Evolutionary conservation across 2,888 invertebrate genomes (phyloP).

Genomic region (Cephus nigrinus): DNA sequence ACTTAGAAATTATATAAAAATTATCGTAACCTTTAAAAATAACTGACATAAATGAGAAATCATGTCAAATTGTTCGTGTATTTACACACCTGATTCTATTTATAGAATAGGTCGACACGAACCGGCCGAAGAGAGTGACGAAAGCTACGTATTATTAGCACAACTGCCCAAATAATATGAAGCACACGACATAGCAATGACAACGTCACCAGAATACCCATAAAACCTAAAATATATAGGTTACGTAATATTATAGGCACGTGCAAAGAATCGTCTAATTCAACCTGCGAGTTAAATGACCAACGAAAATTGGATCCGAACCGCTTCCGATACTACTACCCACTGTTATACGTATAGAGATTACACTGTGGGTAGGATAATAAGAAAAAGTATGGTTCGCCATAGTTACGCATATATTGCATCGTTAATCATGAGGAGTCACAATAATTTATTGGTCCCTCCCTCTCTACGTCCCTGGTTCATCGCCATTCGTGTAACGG

Average conservation of each 20-base stretch:
- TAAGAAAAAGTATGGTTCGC: not conserved
- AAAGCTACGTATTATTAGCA: not conserved
- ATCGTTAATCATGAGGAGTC: conserved; percentile 1
- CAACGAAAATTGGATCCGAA: not conserved
- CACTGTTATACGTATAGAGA: not conserved
- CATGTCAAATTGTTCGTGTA: not conserved
- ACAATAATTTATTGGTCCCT: conserved; percentile 1
- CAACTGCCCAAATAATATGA: not conserved
- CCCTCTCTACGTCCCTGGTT: not conserved
- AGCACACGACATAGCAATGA: not conserved
- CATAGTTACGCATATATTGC: not conserved
- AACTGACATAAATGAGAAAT: not conserved
- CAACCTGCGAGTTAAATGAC: not conserved
- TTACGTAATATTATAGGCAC: not conserved
- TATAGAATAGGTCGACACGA: not conserved
- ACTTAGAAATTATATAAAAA: too few relatives aligned
- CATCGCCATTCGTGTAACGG: not conserved
- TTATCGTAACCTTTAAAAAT: too few relatives aligned
- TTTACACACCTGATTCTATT: not conserved
- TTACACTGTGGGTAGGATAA: not conserved
- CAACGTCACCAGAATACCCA: not conserved
- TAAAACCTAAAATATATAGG: not conserved
- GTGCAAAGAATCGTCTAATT: not conserved
- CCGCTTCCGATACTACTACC: not conserved
- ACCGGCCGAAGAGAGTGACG: not conserved